Evolutionary conservation across 2,888 invertebrate species (phyloP).

Genomic region (Aethes cnicana): DNA sequence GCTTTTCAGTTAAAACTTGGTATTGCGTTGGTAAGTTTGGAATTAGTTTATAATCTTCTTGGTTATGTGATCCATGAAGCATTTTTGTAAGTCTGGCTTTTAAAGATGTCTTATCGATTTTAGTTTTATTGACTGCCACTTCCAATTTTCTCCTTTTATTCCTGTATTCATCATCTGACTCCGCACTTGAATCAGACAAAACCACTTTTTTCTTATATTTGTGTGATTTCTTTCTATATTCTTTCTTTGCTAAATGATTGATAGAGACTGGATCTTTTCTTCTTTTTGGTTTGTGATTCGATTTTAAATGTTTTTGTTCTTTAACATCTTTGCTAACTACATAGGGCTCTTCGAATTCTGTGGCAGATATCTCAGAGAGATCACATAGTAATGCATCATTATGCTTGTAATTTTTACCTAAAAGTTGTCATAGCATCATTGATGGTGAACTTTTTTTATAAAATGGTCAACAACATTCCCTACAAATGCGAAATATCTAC

Average conservation of each 20-base stretch:
- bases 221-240: constrained; percentile 33
- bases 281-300: constrained; percentile 51
- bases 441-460: neutral
- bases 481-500: no score
- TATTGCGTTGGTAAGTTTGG: constrained; percentile 36
- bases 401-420: constrained; percentile 46
- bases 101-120: constrained; percentile 62
- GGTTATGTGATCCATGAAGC: constrained; percentile 50
- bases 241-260: constrained; percentile 47
- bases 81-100: constrained; percentile 70
- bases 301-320: constrained; percentile 46
- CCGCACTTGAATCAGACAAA: constrained; percentile 64
- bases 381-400: constrained; percentile 48
- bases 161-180: constrained; percentile 71
- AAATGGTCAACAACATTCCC: no score
- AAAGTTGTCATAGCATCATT: constrained; percentile 39
- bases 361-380: constrained; percentile 61
- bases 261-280: constrained; percentile 45
- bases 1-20: no score
- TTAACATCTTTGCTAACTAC: constrained; percentile 37
- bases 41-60: constrained; percentile 33
- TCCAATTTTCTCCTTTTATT: constrained; percentile 76
- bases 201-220: constrained; percentile 51
- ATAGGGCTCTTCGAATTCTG: constrained; percentile 55
- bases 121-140: constrained; percentile 65